Base-by-base conservation (phyloP, 37 sponge, comb jelly and placozoan species). In the Dysidea cf. avara region DNA sequence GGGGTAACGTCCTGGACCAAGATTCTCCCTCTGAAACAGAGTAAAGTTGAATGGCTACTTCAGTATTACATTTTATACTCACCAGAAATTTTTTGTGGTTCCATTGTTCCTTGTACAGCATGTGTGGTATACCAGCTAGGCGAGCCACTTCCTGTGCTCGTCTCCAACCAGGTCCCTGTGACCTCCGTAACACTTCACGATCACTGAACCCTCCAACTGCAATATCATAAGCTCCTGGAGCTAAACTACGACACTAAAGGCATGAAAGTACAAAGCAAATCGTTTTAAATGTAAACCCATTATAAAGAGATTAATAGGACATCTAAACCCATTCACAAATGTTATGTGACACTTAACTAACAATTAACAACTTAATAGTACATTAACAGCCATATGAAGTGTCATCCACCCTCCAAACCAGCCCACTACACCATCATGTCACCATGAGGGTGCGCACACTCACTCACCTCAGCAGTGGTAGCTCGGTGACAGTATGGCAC, bases 401-500 rank as follows among this genome's bases (percentile, higher is more conserved):
- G n/a, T n/a, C n/a, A n/a, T n/a, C n/a, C n/a, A n/a, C n/a, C n/a
- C n/a, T n/a, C n/a, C n/a, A n/a, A n/a, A n/a, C n/a, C n/a, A n/a
- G n/a, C n/a, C n/a, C n/a, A n/a, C n/a, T n/a, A n/a, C n/a, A n/a
- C n/a, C n/a, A n/a, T n/a, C 53, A 13, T 14, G 26, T n/a, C 36
- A 2, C 7, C 65, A 6, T 38, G 2, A n/a, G n/a, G n/a, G n/a
- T n/a, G n/a, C n/a, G n/a, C n/a, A n/a, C n/a, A n/a, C n/a, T n/a
- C 32, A 14, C 77, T 67, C 26, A 92, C 93, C 68, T 85, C 78
- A 60, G 74, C 88, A 0, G 86, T 77, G 33, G 78, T 96, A 39
- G 87, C 61, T 57, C 85, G 87, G 82, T 88, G 90, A 81, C 92
- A 90, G 79, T 97, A 97, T 31, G 95, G 83, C n/a, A 87, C 85